Conservation (phyloP, 2,888 invertebrate genomes). For the Tigriopus californicus region DNA sequence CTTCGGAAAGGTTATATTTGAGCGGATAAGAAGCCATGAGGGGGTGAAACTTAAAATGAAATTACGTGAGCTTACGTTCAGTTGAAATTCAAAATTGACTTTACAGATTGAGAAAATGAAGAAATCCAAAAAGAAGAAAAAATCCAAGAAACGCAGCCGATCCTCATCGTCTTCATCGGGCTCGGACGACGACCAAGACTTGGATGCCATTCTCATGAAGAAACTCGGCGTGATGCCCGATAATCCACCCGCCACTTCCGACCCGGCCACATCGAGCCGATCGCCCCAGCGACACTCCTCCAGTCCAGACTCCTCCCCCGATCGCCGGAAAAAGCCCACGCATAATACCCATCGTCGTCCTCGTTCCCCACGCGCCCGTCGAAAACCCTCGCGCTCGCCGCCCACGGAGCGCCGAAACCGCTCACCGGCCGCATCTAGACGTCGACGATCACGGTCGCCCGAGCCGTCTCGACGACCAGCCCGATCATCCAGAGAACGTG, state of each 20-base stretch:
- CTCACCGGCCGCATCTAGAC: background rate
- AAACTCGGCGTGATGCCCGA: conserved; percentile 18
- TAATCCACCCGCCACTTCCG: conserved; percentile 21
- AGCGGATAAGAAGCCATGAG: too few species aligned
- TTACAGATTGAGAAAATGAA: conserved; percentile 23
- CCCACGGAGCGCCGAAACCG: background rate
- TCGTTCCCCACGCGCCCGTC: background rate
- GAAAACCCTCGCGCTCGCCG: background rate
- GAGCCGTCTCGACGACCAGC: background rate
- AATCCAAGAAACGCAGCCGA: background rate
- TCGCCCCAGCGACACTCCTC: background rate
- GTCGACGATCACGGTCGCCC: background rate
- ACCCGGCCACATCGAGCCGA: background rate
- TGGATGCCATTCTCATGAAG: conserved; percentile 20
- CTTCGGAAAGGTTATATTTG: too few species aligned
- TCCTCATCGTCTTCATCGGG: background rate
- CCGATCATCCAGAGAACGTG: background rate
- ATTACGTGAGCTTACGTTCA: background rate
- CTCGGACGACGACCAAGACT: conserved; percentile 21
- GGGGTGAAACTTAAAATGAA: too few species aligned
- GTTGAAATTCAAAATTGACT: too few species aligned
- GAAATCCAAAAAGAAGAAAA: conserved; percentile 13
- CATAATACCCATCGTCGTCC: background rate
- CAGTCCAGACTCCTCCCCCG: conserved; percentile 1
- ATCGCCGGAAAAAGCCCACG: background rate